Base-by-base conservation (phyloP, 2,113 vertebrate genomes). In the Accipiter cooperii region DNA sequence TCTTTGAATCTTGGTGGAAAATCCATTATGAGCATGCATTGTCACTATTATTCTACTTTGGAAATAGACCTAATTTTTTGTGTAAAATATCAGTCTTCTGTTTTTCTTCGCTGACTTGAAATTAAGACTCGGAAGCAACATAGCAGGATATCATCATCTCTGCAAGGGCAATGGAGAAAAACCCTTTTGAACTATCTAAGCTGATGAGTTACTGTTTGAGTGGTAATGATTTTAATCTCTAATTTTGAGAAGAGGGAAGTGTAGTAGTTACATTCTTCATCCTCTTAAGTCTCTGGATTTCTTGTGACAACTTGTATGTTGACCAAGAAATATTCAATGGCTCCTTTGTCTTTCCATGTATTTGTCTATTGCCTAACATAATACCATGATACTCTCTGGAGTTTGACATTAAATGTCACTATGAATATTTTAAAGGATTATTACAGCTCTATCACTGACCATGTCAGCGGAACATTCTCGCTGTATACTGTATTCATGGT, bases 161-260 rank as follows among this genome's bases (percentile, higher is more conserved):
- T 94, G 46, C 58, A 80, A 93, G 84, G 51, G 58, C 73, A 87
- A 5, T 73, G 51, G 40, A 76, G 68, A 66, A 92, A 89, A 92
- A 51, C 20, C 26, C 11, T 77, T 96, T 87, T 71, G 54, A 91
- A 46, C 65, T 70, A 49, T 68, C 55, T 79, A 40, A 80, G 68
- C 38, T 80, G 77, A 85, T 86, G 87, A 88, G 51, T 95, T 98
- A 63, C 85, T 93, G 44, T 95, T 97, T 95, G 51, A 91, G 88
- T 85, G 74, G 64, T 94, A 79, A 64, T 96, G 97, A 93, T 95
- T 97, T 84, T 93, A 44, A 93, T 95, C 61, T 94, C 96, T 95
- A 87, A 75, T 96, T 88, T 85, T 93, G 93, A 84, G 93, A 49
- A 57, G 73, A 90, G 21, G 28, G 12, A 44, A 95, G 4, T 85